These are phyloP conservation scores for Pteromalus puparum DNA, from an alignment of 1,140 invertebrate species.

Conservation along the genomic window DNA sequence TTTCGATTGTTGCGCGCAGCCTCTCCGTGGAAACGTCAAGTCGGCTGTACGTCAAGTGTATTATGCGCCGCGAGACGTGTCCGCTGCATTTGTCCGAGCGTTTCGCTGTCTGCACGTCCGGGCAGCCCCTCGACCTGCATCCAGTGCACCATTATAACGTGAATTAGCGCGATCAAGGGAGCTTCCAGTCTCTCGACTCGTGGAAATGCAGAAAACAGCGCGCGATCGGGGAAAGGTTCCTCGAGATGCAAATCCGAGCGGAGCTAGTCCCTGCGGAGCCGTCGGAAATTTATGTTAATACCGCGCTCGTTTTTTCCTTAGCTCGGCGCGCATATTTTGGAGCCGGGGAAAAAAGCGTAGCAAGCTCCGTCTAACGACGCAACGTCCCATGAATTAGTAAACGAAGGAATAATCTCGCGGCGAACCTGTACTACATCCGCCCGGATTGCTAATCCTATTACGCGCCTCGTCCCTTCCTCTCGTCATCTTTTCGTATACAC, in stretches of 20 bases:
- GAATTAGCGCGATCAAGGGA: too few species aligned
- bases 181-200: too few species aligned
- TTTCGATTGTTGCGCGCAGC: slow-evolving; percentile 15
- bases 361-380: slow-evolving; percentile 15
- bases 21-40: slow-evolving; percentile 26
- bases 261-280: too few species aligned
- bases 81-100: neutral
- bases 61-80: neutral
- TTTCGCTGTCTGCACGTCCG: too few species aligned
- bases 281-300: slow-evolving; percentile 22
- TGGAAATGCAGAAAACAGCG: too few species aligned
- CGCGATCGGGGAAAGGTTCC: too few species aligned
- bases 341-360: neutral
- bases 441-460: slow-evolving; percentile 50
- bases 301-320: neutral
- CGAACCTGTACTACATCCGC: slow-evolving; percentile 45
- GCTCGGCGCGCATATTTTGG: neutral
- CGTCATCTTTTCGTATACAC: neutral
- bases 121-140: too few species aligned
- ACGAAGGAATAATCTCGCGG: neutral
- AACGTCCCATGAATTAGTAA: slow-evolving; percentile 47
- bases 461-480: slow-evolving; percentile 5
- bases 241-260: too few species aligned
- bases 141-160: too few species aligned
- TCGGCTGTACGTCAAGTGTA: slow-evolving; percentile 27